Evolutionary conservation across 2,113 vertebrate genomes (phyloP), one percentile per base, ranked within the genome.

Genomic region (Ploceus nigricollis): DNA sequence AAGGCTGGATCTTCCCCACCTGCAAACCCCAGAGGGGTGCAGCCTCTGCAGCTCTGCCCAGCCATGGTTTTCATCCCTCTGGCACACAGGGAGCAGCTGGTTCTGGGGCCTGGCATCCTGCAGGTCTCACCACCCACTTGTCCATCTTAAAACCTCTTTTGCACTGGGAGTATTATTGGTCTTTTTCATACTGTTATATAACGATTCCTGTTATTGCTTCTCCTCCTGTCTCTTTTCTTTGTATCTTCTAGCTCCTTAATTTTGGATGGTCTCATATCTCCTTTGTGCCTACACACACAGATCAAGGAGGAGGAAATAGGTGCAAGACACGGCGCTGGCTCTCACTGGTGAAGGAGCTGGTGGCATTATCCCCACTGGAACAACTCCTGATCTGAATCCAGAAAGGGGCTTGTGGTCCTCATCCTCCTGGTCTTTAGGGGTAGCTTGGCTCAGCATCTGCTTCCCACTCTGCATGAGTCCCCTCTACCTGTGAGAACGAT

Each of bases 131-230:
- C 82, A 83, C 63, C 39, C n/a, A 40, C 87, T 73, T 87, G 73
- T 54, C 82, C 56, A 20, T 91, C 82, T 72, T 61, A 58, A 91
- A 94, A 69, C 54, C 77, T 89, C 57, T 89, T 87, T 79, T 79
- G 70, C 82, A 60, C 69, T 69, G 65, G 51, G 51, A 90, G 53
- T 89, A 53, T 71, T 69, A 71, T 33, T 88, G 58, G 58, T 2
- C 3, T 82, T 70, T 80, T 75, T 60, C 72, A 33, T 96, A 48
- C 72, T 86, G 96, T 96, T 95, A 91, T 71, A 60, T 94, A 97
- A 96, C 84, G 40, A 91, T 28, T 85, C 57, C 64, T 89, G 87
- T 84, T 94, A 85, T 23, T 95, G 57, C 84, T 96, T 94, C 82
- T 96, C 82, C 89, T 91, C 77, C 56, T 61, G 60, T 85, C 61